Evolutionary conservation across 2,888 invertebrate genomes (phyloP).

Genomic region (Platycheirus albimanus): DNA sequence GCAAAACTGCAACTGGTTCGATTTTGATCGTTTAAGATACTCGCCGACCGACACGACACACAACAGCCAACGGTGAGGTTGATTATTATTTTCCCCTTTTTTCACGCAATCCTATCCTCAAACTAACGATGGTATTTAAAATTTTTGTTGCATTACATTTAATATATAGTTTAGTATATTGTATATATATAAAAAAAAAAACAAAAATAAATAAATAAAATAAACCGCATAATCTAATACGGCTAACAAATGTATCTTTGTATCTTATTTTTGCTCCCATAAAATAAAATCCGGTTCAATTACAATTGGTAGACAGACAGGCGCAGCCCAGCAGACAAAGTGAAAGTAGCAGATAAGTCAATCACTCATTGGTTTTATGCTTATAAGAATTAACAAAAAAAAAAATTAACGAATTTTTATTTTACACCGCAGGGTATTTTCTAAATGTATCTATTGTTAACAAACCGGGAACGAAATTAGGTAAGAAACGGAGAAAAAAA

Average conservation of each 20-base stretch:
- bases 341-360: constrained; percentile 72
- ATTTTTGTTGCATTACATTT: constrained; percentile 35
- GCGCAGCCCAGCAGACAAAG: constrained; percentile 68
- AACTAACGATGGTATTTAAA: constrained; percentile 54
- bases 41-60: neutral
- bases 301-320: constrained; percentile 70
- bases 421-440: constrained; percentile 24
- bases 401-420: constrained; percentile 26
- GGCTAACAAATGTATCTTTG: constrained; percentile 41
- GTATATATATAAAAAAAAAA: constrained; percentile 23
- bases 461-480: neutral
- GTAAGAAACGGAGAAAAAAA: neutral
- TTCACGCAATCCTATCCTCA: constrained; percentile 47
- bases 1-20: constrained; percentile 47
- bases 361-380: constrained; percentile 65
- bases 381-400: constrained; percentile 9
- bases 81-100: constrained; percentile 29
- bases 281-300: constrained; percentile 72
- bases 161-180: constrained; percentile 23
- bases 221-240: constrained; percentile 14
- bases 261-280: constrained; percentile 53
- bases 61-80: neutral
- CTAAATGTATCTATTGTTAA: constrained; percentile 20
- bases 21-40: constrained; percentile 17
- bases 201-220: constrained; percentile 7